Percentiles rank a stretch among this genome's conserved stretches.
phyloP scores from a whole-genome alignment of 2,113 vertebrate species.

The Gambusia affinis region DNA sequence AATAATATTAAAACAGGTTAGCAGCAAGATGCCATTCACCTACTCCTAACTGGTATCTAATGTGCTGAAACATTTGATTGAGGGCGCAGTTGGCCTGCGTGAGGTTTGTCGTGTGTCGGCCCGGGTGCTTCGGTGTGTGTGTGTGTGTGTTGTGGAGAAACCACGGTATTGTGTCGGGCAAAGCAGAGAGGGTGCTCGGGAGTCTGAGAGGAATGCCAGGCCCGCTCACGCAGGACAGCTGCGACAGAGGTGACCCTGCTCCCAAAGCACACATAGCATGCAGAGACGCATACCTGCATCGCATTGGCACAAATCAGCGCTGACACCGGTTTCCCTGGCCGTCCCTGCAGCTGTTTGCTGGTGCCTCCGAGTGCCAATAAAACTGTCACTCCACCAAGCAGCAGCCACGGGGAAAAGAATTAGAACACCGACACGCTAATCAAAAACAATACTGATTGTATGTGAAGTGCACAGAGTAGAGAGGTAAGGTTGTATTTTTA shows the following conservation, averaged over 20 bases:
- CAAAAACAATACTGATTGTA: conserved; percentile 53
- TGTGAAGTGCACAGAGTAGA: conserved; percentile 12
- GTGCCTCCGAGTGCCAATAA: conserved; percentile 4
- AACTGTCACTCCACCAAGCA: conserved; percentile 19
- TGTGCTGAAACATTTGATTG: conserved; percentile 45
- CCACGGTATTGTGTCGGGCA: conserved; percentile 55
- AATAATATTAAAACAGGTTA: background rate
- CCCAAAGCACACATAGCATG: conserved; percentile 1
- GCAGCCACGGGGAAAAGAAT: conserved; percentile 19
- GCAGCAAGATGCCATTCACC: conserved; percentile 16
- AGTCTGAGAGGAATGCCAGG: conserved; percentile 49
- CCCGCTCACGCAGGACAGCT: conserved; percentile 64
- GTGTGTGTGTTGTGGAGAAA: conserved; percentile 55
- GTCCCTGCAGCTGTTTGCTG: conserved; percentile 51
- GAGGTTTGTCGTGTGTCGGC: conserved; percentile 61
- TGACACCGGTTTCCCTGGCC: conserved; percentile 35
- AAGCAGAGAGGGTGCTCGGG: conserved; percentile 32
- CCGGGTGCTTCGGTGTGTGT: conserved; percentile 37
- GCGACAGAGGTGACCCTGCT: conserved; percentile 69
- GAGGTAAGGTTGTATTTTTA: conserved; percentile 66
- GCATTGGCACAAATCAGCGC: conserved; percentile 31
- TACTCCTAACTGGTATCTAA: background rate
- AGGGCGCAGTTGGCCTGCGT: conserved; percentile 62
- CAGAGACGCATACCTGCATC: conserved; percentile 14
- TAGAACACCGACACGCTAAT: conserved; percentile 31